Percentiles rank a stretch among this genome's conserved stretches.
Conservation (phyloP, 2,113 vertebrate species). For the Cavia porcellus region DNA sequence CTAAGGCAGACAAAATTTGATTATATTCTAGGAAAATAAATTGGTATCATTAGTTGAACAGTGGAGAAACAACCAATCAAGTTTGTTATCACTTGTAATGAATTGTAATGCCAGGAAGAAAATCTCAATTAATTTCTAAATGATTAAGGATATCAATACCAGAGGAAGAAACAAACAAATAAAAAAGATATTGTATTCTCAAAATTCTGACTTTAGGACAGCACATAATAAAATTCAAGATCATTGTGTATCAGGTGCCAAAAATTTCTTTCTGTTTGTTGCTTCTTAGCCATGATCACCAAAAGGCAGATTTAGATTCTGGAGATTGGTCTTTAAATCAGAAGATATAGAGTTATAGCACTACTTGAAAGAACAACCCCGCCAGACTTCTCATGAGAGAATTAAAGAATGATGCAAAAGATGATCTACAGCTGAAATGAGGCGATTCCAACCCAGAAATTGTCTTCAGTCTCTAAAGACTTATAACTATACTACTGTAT, state of each 20-base stretch:
- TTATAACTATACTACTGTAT: background rate
- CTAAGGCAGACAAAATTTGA: background rate
- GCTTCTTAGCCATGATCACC: background rate
- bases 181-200: background rate
- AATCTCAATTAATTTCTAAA: background rate
- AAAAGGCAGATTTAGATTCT: background rate
- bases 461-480: background rate
- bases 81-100: background rate
- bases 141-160: background rate
- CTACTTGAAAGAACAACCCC: background rate
- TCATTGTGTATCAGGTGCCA: background rate
- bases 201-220: background rate
- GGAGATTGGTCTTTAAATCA: background rate
- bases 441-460: background rate
- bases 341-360: background rate
- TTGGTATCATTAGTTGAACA: background rate
- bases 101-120: background rate
- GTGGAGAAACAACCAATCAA: background rate
- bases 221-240: background rate
- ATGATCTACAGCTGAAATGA: background rate
- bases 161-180: background rate
- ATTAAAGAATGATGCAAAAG: background rate
- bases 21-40: background rate
- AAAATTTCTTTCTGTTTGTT: background rate
- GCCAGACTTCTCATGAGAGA: background rate